Evolutionary conservation across 2,797 vertebrate genomes (phyloP).

Genomic region (Microchirus variegatus): DNA sequence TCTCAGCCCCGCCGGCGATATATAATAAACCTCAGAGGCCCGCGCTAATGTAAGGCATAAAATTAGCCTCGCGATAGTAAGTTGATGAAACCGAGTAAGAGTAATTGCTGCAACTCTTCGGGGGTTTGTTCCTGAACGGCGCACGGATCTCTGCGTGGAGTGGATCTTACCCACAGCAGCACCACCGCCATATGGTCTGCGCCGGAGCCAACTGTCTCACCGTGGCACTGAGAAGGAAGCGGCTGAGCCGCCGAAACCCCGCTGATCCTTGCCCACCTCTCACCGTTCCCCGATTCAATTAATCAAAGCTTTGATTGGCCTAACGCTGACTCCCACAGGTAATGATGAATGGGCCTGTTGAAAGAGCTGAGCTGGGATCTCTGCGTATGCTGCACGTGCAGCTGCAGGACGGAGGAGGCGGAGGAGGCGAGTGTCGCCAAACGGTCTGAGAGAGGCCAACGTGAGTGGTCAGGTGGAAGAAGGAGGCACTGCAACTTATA

Average conservation of each 20-base stretch:
- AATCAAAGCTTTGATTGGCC: slow-evolving; percentile 56
- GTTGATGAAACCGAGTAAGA: no score
- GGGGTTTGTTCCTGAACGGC: slow-evolving; percentile 4
- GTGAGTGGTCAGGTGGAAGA: neutral
- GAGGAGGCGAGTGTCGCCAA: neutral
- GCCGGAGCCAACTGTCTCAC: slow-evolving; percentile 18
- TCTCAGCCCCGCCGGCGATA: no score
- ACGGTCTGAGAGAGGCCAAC: neutral
- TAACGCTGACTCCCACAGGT: slow-evolving; percentile 36
- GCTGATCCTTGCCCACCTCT: slow-evolving; percentile 45
- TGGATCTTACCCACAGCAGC: slow-evolving; percentile 41
- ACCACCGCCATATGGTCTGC: slow-evolving; percentile 52
- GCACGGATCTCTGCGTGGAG: slow-evolving; percentile 15
- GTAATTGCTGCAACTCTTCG: neutral
- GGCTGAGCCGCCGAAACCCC: slow-evolving; percentile 19
- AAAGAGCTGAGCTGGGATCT: slow-evolving; percentile 27
- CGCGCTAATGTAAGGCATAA: no score
- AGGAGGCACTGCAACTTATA: no score
- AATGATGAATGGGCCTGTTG: slow-evolving; percentile 39
- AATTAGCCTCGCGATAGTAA: no score
- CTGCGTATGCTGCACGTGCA: neutral
- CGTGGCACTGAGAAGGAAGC: slow-evolving; percentile 9
- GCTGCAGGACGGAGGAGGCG: neutral
- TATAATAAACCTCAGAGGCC: no score
- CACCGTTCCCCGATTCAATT: slow-evolving; percentile 53